These are phyloP conservation scores for Lepidurus arcticus DNA, from an alignment of 1,140 invertebrate species.

Conservation along the genomic window DNA sequence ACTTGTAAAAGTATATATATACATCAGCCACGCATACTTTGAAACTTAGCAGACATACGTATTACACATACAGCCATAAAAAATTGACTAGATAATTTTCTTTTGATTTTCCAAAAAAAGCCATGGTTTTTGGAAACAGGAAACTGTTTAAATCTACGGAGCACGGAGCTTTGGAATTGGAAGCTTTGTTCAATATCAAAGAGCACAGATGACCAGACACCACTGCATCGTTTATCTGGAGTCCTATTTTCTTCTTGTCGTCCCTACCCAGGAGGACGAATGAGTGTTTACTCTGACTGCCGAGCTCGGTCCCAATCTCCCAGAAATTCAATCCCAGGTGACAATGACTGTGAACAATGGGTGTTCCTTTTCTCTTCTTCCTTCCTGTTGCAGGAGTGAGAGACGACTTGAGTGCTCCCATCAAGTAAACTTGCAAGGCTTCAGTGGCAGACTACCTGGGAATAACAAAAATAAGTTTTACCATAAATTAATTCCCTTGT, in stretches of 20 bases:
- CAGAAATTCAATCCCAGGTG: slow-evolving; percentile 19
- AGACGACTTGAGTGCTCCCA: slow-evolving; percentile 1
- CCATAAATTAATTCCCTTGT: neutral
- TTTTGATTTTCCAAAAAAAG: neutral
- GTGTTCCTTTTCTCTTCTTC: neutral
- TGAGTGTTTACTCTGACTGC: neutral
- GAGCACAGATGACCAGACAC: slow-evolving; percentile 17
- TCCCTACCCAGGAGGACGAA: neutral
- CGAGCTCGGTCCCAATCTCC: neutral
- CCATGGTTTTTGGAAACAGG: neutral
- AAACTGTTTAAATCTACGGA: neutral
- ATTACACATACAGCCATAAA: slow-evolving; percentile 8
- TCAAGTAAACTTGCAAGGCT: slow-evolving; percentile 7
- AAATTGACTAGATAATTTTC: neutral
- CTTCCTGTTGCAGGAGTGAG: neutral
- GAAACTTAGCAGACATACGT: neutral
- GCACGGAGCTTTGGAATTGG: slow-evolving; percentile 9
- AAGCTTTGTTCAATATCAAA: slow-evolving; percentile 15
- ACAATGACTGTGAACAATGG: slow-evolving; percentile 12
- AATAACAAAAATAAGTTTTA: neutral
- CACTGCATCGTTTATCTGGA: neutral
- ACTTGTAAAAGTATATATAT: neutral
- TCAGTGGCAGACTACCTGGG: slow-evolving; percentile 8
- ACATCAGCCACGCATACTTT: neutral
- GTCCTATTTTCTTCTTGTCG: neutral